Percentiles rank a stretch among this genome's conserved stretches.
Evolutionary conservation across 2,797 vertebrate genomes (phyloP).

Genomic region (Hemibagrus guttatus): DNA sequence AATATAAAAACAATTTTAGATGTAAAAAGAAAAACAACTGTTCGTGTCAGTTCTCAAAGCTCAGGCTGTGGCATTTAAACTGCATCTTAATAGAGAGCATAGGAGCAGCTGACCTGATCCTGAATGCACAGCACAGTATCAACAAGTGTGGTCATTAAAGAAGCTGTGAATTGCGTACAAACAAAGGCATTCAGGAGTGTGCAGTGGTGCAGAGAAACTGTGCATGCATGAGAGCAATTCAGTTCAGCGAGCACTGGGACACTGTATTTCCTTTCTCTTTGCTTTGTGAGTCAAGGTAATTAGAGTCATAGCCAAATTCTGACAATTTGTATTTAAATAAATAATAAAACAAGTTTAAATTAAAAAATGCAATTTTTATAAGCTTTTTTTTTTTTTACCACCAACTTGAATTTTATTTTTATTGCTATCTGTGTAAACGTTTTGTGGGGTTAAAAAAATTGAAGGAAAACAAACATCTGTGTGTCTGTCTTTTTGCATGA

Average conservation of each 20-base stretch:
- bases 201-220: background rate
- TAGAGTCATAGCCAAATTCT: background rate
- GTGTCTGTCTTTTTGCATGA: background rate
- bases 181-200: background rate
- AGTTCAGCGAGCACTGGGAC: background rate
- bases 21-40: background rate
- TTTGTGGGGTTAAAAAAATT: background rate
- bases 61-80: no score
- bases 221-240: background rate
- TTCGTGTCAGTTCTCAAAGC: no score
- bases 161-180: background rate
- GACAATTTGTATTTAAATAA: background rate
- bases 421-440: background rate
- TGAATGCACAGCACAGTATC: background rate
- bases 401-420: background rate
- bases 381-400: background rate
- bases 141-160: background rate
- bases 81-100: background rate
- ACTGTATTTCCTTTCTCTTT: background rate
- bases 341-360: background rate
- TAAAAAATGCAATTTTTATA: background rate
- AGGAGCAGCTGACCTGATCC: background rate
- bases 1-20: background rate
- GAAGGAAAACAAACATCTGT: background rate
- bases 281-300: background rate